A percentile compares a stretch with the other conserved stretches of the same genome.
phyloP scores from a whole-genome alignment of 2,888 invertebrate species.

The Hirtodrosophila duncani region DNA sequence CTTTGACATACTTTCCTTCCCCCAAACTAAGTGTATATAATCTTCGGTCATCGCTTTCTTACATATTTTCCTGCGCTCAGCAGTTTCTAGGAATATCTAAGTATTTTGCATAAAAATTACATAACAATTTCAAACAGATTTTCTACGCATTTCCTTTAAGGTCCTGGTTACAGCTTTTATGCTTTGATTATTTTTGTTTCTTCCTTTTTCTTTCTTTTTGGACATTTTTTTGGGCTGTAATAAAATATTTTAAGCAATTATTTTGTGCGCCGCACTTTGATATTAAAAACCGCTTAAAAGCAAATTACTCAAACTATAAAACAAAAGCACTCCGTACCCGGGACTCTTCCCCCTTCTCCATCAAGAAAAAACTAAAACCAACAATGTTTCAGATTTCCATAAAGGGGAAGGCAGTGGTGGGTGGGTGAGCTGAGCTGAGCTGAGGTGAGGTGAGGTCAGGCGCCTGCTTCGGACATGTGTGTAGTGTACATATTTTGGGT shows the following conservation, averaged over 20 bases:
- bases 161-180: slow-evolving; percentile 13
- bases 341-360: too few species aligned
- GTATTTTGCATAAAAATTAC: slow-evolving; percentile 63
- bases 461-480: slow-evolving; percentile 29
- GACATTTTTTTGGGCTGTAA: slow-evolving; percentile 15
- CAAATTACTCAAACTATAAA: slow-evolving; percentile 53
- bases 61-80: too few species aligned
- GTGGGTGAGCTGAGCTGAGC: neutral
- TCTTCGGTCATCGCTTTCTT: too few species aligned
- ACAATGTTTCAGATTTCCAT: slow-evolving; percentile 40
- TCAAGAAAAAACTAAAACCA: slow-evolving; percentile 28
- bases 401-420: too few species aligned
- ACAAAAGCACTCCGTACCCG: too few species aligned
- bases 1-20: too few species aligned
- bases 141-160: slow-evolving; percentile 47
- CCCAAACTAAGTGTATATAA: too few species aligned
- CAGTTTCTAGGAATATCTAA: slow-evolving; percentile 9
- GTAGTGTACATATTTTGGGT: slow-evolving; percentile 15
- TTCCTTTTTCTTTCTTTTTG: too few species aligned
- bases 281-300: slow-evolving; percentile 63
- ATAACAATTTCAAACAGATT: slow-evolving; percentile 69
- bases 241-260: slow-evolving; percentile 48
- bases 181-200: slow-evolving; percentile 5
- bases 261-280: slow-evolving; percentile 56
- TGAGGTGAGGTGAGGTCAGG: neutral